phyloP scores from a whole-genome alignment of 2,797 vertebrate genomes.

The Anguilla megastoma region DNA sequence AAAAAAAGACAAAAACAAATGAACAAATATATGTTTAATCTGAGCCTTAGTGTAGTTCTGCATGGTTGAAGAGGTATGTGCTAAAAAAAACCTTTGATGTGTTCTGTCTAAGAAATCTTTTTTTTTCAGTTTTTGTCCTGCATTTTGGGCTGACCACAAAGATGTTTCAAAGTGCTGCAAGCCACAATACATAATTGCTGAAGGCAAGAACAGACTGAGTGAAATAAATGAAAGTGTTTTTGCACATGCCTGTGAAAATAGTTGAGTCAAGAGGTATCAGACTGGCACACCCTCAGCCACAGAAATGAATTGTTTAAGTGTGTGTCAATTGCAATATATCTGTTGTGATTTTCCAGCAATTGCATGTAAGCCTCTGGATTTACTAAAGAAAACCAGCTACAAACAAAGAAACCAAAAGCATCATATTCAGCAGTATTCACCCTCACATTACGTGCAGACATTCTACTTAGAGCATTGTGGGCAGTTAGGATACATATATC shows the following conservation, averaged over 20 bases:
- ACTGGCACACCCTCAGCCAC: slow-evolving; percentile 14
- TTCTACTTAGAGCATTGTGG: neutral
- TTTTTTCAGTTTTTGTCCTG: neutral
- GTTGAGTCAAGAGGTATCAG: neutral
- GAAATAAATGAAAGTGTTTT: slow-evolving; percentile 23
- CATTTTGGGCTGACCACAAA: slow-evolving; percentile 32
- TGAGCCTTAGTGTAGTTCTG: neutral
- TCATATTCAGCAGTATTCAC: neutral
- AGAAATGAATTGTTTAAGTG: slow-evolving; percentile 32
- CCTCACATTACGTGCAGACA: neutral
- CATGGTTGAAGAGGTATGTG: slow-evolving; percentile 4
- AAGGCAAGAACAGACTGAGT: slow-evolving; percentile 30
- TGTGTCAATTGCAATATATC: neutral
- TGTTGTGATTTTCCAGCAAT: neutral
- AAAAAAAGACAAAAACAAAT: neutral
- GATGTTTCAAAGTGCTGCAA: slow-evolving; percentile 29
- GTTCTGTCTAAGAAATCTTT: neutral
- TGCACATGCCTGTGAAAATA: neutral
- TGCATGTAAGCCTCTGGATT: neutral
- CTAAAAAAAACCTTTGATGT: neutral
- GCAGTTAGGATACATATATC: neutral
- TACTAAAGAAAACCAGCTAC: neutral
- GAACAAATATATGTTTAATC: neutral
- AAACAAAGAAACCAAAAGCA: neutral
- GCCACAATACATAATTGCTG: slow-evolving; percentile 43